Conservation (phyloP, 2,113 vertebrate species). For the pig (Sus scrofa) region T2T-Sscrofa CM000812.6:258404501-258405000, state of each 20-base stretch:
- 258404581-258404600: slow-evolving; percentile 61
- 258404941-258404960: too few species aligned
- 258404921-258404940: too few species aligned
- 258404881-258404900: background rate
- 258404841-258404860: background rate
- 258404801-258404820: background rate
- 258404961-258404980: too few species aligned
- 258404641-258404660: background rate
- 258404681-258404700: slow-evolving; percentile 1
- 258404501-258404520: slow-evolving; percentile 51
- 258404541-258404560: slow-evolving; percentile 37
- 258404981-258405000: too few species aligned
- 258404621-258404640: background rate
- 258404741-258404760: background rate
- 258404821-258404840: background rate
- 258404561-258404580: slow-evolving; percentile 51
- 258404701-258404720: background rate
- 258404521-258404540: slow-evolving; percentile 66
- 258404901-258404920: too few species aligned
- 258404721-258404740: background rate
- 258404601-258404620: background rate
- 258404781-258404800: background rate
- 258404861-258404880: background rate
- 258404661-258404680: background rate
- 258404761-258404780: background rate